These are phyloP conservation scores for Heliconius charithonia DNA, from an alignment of 2,888 invertebrate genomes.

Conservation along the genomic window DNA sequence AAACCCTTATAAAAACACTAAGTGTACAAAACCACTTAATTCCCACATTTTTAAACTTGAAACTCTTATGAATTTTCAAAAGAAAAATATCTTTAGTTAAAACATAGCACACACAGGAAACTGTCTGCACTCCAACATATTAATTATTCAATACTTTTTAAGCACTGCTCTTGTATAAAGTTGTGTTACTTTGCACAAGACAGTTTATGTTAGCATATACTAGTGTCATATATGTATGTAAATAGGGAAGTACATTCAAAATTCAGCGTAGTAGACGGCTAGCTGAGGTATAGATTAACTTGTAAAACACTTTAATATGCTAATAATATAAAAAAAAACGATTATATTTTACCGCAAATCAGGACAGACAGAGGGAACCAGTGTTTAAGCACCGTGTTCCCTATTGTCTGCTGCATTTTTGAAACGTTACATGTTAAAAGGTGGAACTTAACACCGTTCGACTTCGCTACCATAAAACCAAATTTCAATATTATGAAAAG, in stretches of 20 bases:
- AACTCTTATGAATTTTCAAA: constrained; percentile 19
- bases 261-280: constrained; percentile 23
- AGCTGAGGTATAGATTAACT: constrained; percentile 13
- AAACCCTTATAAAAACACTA: background rate
- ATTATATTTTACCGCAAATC: background rate
- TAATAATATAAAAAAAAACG: background rate
- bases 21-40: background rate
- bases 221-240: constrained; percentile 44
- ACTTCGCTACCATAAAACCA: background rate
- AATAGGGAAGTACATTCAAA: constrained; percentile 36
- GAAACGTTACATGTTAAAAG: no score
- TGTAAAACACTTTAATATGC: background rate
- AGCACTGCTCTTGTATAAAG: constrained; percentile 11
- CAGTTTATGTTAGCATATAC: constrained; percentile 35
- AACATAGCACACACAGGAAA: constrained; percentile 16
- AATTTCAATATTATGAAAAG: background rate
- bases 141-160: constrained; percentile 37
- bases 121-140: constrained; percentile 23
- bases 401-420: no score
- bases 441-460: background rate
- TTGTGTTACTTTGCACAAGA: constrained; percentile 1
- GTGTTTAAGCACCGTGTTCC: no score
- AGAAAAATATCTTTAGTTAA: constrained; percentile 4
- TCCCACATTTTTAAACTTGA: constrained; percentile 11
- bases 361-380: background rate